Percentiles rank a stretch among this genome's conserved stretches.
Conservation (phyloP, 2,113 vertebrate genomes). For the Acinonyx jubatus region DNA sequence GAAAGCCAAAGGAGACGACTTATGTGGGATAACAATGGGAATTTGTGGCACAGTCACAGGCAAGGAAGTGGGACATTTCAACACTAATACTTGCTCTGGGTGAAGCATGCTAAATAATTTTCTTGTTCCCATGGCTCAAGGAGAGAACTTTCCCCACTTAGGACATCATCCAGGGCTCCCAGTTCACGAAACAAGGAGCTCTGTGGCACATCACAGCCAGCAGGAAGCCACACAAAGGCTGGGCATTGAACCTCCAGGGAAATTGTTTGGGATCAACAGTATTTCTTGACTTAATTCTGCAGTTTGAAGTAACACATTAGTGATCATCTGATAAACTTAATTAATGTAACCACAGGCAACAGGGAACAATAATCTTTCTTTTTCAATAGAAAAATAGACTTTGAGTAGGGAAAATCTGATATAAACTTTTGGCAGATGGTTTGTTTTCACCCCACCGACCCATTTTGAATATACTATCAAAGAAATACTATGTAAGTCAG, state of each 20-base stretch:
- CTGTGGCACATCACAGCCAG: not conserved
- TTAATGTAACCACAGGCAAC: not conserved
- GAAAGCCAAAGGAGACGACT: not conserved
- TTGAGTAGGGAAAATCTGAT: conserved; percentile 11
- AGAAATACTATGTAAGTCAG: conserved; percentile 31
- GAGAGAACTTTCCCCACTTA: not conserved
- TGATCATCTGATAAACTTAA: conserved; percentile 17
- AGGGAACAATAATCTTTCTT: not conserved
- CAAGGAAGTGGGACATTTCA: not conserved
- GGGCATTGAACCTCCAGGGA: not conserved
- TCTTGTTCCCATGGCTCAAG: not conserved
- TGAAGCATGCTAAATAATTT: not conserved
- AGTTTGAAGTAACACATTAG: conserved; percentile 44
- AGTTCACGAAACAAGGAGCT: not conserved
- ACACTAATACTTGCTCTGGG: not conserved
- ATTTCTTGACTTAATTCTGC: conserved; percentile 43
- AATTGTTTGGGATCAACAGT: not conserved
- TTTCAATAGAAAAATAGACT: not conserved
- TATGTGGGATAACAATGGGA: not conserved
- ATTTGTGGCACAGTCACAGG: not conserved
- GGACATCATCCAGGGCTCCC: not conserved
- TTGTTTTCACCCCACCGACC: not conserved
- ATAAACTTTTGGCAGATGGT: conserved; percentile 49
- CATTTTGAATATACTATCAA: conserved; percentile 1
- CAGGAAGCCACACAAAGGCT: not conserved